Evolutionary conservation across 2,113 vertebrate genomes (phyloP).

Genomic region (Rattus norvegicus): GRCr8 NC_086022.1:83419501-83420000

Average conservation of each 20-base stretch:
- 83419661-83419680: slow-evolving; percentile 80
- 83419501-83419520: slow-evolving; percentile 52
- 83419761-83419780: neutral
- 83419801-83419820: too few species aligned
- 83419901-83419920: slow-evolving; percentile 78
- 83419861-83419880: slow-evolving; percentile 83
- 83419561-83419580: slow-evolving; percentile 61
- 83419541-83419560: slow-evolving; percentile 67
- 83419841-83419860: neutral
- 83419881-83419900: slow-evolving; percentile 80
- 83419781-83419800: neutral
- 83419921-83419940: slow-evolving; percentile 77
- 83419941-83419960: slow-evolving; percentile 62
- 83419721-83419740: neutral
- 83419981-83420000: slow-evolving; percentile 72
- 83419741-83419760: neutral
- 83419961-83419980: slow-evolving; percentile 63
- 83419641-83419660: slow-evolving; percentile 65
- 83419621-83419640: slow-evolving; percentile 67
- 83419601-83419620: slow-evolving; percentile 66
- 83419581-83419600: slow-evolving; percentile 67
- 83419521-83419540: slow-evolving; percentile 64
- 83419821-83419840: neutral
- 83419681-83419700: slow-evolving; percentile 85
- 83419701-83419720: slow-evolving; percentile 76